These are phyloP conservation scores for Ichneumon xanthorius DNA, from an alignment of 2,888 invertebrate genomes.

Conservation along the genomic window DNA sequence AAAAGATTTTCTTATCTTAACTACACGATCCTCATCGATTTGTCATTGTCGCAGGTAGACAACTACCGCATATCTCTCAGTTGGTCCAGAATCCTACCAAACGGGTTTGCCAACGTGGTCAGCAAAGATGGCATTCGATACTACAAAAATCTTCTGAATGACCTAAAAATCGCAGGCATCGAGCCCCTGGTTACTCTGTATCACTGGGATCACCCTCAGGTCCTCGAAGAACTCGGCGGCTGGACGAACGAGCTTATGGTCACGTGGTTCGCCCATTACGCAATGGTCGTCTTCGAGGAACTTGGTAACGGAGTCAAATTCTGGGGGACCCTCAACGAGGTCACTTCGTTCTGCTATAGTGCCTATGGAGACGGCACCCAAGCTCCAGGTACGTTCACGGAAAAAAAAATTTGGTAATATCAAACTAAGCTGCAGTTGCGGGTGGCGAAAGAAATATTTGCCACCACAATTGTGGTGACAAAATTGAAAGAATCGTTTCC, in stretches of 20 bases:
- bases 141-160: constrained; percentile 88
- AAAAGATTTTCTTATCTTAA: not conserved
- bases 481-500: not conserved
- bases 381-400: constrained; percentile 86
- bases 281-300: constrained; percentile 85
- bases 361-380: constrained; percentile 86
- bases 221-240: constrained; percentile 87
- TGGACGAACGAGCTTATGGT: constrained; percentile 88
- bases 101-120: constrained; percentile 86
- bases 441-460: no score
- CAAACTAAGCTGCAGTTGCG: no score
- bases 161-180: constrained; percentile 86
- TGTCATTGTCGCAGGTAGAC: constrained; percentile 58
- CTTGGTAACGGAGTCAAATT: constrained; percentile 86
- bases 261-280: constrained; percentile 88
- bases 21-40: no score
- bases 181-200: constrained; percentile 88
- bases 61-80: constrained; percentile 88
- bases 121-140: constrained; percentile 87
- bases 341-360: constrained; percentile 85
- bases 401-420: no score
- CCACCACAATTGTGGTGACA: not conserved
- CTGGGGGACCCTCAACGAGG: constrained; percentile 91
- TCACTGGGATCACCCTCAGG: constrained; percentile 89
- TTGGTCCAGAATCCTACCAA: constrained; percentile 90